phyloP scores from a whole-genome alignment of 92 coral and sea anemone species.

The Zoanthus sociatus region DNA sequence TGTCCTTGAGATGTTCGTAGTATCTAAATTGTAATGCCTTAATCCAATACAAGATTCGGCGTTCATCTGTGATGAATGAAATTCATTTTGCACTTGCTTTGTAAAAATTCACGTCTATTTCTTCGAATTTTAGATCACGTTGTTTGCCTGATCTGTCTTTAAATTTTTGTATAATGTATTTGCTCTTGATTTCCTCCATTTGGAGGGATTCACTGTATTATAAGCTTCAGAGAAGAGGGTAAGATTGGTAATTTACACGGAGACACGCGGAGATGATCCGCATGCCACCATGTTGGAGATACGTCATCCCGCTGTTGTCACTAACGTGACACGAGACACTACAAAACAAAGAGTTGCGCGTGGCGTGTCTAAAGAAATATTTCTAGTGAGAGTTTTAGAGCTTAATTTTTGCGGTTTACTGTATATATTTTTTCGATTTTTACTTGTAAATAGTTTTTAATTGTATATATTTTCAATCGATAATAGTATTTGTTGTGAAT shows the following conservation, averaged over 20 bases:
- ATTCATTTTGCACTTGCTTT: neutral
- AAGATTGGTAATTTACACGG: neutral
- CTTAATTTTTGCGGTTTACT: too few species aligned
- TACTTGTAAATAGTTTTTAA: too few species aligned
- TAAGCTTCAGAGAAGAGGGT: neutral
- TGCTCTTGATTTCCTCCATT: slow-evolving; percentile 13
- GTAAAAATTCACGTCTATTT: neutral
- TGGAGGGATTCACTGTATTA: slow-evolving; percentile 13
- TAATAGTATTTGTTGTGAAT: too few species aligned
- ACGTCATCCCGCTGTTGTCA: too few species aligned
- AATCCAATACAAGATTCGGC: slow-evolving; percentile 1
- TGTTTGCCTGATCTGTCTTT: slow-evolving; percentile 1
- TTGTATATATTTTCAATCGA: too few species aligned
- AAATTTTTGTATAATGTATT: neutral
- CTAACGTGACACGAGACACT: too few species aligned
- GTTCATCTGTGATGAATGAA: neutral
- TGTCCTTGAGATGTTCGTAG: neutral
- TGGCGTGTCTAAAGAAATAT: too few species aligned
- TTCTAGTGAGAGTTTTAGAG: too few species aligned
- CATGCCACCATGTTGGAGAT: too few species aligned
- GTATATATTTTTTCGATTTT: too few species aligned
- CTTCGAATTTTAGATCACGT: slow-evolving; percentile 3
- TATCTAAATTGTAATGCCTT: neutral
- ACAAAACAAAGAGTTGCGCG: too few species aligned
- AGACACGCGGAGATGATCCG: neutral